A percentile compares a stretch with the other conserved stretches of the same genome.
These are phyloP conservation scores for Psettodes erumei DNA, from an alignment of 2,113 vertebrate species.

Conservation along the genomic window DNA sequence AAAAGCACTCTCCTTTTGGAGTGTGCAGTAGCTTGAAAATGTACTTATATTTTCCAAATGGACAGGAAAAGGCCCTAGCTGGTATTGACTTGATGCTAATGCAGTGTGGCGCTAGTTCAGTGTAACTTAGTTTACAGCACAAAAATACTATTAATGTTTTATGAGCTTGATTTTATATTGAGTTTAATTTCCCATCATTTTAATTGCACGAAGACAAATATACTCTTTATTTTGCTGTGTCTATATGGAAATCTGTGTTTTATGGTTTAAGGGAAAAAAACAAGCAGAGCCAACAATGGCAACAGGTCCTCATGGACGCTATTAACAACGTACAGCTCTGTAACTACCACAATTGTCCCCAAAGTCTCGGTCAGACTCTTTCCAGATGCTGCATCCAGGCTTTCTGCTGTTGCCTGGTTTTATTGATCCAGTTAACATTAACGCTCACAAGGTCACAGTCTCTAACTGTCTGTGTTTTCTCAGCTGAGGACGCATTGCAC, in stretches of 20 bases:
- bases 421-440: slow-evolving; percentile 78
- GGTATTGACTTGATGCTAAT: slow-evolving; percentile 81
- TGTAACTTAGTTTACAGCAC: slow-evolving; percentile 51
- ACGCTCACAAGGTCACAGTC: slow-evolving; percentile 57
- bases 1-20: slow-evolving; percentile 80
- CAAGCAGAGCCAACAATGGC: slow-evolving; percentile 44
- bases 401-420: slow-evolving; percentile 59
- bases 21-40: slow-evolving; percentile 78
- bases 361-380: slow-evolving; percentile 55
- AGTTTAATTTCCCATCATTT: slow-evolving; percentile 53
- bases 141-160: slow-evolving; percentile 63
- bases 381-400: slow-evolving; percentile 66
- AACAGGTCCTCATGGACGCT: slow-evolving; percentile 54
- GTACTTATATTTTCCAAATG: slow-evolving; percentile 84
- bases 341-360: slow-evolving; percentile 56
- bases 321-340: slow-evolving; percentile 44
- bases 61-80: slow-evolving; percentile 79
- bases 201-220: slow-evolving; percentile 51
- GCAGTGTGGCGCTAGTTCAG: slow-evolving; percentile 61
- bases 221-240: slow-evolving; percentile 50
- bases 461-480: slow-evolving; percentile 79
- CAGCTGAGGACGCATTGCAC: slow-evolving; percentile 75
- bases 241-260: slow-evolving; percentile 53
- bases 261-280: slow-evolving; percentile 52
- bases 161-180: slow-evolving; percentile 43